Conservation (phyloP, 2,797 vertebrate species). For the Apogon hyalosoma region DNA sequence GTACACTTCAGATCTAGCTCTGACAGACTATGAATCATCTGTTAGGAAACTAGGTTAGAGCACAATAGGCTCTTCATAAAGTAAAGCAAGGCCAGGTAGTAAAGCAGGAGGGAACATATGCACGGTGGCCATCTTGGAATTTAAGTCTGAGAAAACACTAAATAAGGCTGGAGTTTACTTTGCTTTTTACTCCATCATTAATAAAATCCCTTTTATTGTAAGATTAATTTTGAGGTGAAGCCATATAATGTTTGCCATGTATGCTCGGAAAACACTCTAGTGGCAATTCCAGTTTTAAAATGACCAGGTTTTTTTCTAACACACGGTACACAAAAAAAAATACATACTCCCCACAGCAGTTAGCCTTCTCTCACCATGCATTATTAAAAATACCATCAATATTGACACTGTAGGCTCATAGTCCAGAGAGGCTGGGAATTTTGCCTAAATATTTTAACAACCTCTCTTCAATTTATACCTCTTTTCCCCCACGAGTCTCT, state of each 20-base stretch:
- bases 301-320: conserved; percentile 24
- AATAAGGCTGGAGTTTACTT: conserved; percentile 37
- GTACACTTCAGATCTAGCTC: conserved; percentile 66
- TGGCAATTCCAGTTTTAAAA: conserved; percentile 11
- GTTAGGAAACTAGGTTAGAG: conserved; percentile 77
- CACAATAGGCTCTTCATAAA: conserved; percentile 78
- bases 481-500: conserved; percentile 48
- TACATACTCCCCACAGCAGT: conserved; percentile 17
- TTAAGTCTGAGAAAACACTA: conserved; percentile 27
- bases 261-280: conserved; percentile 20
- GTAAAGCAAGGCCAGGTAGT: conserved; percentile 47
- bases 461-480: conserved; percentile 65
- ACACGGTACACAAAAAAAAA: conserved; percentile 2
- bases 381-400: conserved; percentile 74
- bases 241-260: conserved; percentile 12
- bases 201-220: conserved; percentile 21
- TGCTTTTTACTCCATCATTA: conserved; percentile 32
- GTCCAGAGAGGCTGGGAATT: conserved; percentile 54
- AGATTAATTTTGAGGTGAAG: conserved; percentile 30
- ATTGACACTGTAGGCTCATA: conserved; percentile 63
- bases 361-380: conserved; percentile 31
- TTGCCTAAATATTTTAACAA: conserved; percentile 80
- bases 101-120: conserved; percentile 44
- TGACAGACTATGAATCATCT: conserved; percentile 78
- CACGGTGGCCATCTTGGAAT: conserved; percentile 56